Evolutionary conservation across 2,888 invertebrate species (phyloP).

Genomic region (Gisinianus flammeolus): DNA sequence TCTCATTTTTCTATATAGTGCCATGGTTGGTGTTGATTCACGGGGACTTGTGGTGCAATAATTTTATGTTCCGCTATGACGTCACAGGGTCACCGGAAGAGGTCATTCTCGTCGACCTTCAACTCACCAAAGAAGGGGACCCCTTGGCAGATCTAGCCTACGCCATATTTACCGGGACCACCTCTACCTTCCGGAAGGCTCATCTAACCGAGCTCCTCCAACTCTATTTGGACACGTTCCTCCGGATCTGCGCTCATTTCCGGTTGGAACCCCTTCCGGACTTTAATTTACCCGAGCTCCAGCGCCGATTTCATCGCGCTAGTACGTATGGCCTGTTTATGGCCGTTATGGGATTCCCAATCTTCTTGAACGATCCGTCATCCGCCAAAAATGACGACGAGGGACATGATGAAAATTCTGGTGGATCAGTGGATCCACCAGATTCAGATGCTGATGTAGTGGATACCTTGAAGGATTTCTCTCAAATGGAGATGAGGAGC

Average conservation of each 20-base stretch:
- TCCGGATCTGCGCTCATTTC: not conserved
- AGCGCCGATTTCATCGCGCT: not conserved
- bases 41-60: not conserved
- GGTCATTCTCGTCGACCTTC: not conserved
- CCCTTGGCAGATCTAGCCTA: not conserved
- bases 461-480: too few species aligned
- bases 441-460: too few species aligned
- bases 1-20: too few species aligned
- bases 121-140: not conserved
- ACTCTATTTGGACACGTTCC: not conserved
- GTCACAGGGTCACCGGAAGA: not conserved
- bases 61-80: slow-evolving; percentile 2
- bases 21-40: too few species aligned
- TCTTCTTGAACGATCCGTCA: too few species aligned
- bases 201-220: not conserved
- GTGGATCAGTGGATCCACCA: too few species aligned
- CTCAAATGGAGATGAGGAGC: too few species aligned
- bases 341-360: not conserved
- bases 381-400: too few species aligned
- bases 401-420: too few species aligned
- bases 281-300: not conserved
- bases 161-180: not conserved
- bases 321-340: not conserved
- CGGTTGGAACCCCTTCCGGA: not conserved
- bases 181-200: not conserved